Evolutionary conservation across 2,888 invertebrate genomes (phyloP).

Genomic region (Philopedon plagiatum): DNA sequence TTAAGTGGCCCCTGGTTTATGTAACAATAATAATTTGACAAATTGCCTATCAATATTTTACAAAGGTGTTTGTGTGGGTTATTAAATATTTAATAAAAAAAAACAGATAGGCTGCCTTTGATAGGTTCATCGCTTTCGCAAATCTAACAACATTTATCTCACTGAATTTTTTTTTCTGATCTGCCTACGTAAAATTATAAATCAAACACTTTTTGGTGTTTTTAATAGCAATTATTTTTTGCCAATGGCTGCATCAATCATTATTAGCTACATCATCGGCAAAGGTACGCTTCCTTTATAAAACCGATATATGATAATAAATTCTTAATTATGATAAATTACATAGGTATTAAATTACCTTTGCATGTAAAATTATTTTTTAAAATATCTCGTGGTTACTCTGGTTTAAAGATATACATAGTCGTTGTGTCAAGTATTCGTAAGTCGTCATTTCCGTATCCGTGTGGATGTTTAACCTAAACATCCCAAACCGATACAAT

Average conservation of each 20-base stretch:
- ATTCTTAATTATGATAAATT: conserved; percentile 16
- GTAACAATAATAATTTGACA: not conserved
- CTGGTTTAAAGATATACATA: not conserved
- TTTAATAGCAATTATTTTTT: conserved; percentile 16
- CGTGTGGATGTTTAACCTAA: too few species aligned
- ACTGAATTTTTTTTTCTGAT: not conserved
- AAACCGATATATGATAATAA: not conserved
- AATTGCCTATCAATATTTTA: conserved; percentile 3
- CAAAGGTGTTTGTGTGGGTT: conserved; percentile 6
- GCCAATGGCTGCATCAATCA: conserved; percentile 20
- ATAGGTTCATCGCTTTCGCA: not conserved
- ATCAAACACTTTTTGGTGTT: conserved; percentile 5
- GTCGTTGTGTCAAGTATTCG: not conserved
- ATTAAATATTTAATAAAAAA: not conserved
- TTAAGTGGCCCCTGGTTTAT: not conserved
- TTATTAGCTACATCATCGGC: not conserved
- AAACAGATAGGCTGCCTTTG: not conserved
- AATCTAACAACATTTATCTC: conserved; percentile 3
- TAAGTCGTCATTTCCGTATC: not conserved
- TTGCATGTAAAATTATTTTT: not conserved
- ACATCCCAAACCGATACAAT: too few species aligned
- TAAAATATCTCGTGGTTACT: not conserved
- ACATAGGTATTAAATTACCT: not conserved
- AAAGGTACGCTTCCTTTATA: not conserved
- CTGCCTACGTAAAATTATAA: conserved; percentile 14